phyloP scores from a whole-genome alignment of 2,797 vertebrate genomes.

The Stomatorhinus walkeri region DNA sequence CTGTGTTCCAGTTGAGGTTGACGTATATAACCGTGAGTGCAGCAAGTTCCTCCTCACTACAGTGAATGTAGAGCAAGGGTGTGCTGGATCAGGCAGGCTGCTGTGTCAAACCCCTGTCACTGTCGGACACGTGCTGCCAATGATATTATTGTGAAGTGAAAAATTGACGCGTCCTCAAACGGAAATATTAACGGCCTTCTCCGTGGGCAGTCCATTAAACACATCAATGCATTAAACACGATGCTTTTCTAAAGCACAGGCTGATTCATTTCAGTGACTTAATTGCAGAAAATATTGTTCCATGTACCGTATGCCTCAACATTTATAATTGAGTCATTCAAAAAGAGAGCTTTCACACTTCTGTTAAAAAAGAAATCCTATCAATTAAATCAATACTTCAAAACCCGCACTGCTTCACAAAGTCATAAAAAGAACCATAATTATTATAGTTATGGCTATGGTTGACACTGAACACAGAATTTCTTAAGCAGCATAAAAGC shows the following conservation, averaged over 20 bases:
- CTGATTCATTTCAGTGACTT: slow-evolving; percentile 9
- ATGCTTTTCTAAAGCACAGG: slow-evolving; percentile 4
- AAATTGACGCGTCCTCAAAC: background rate
- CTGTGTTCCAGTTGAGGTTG: background rate
- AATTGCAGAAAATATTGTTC: background rate
- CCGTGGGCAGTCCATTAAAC: background rate
- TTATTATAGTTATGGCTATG: background rate
- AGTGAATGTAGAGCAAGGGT: background rate
- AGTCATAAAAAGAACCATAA: slow-evolving; percentile 11
- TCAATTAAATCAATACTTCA: slow-evolving; percentile 18
- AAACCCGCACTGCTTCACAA: background rate
- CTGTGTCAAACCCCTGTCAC: background rate
- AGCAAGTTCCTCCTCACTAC: background rate
- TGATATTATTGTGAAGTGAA: background rate
- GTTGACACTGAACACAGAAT: background rate
- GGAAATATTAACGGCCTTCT: background rate
- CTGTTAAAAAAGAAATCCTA: background rate
- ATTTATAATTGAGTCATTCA: background rate
- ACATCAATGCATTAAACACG: slow-evolving; percentile 12
- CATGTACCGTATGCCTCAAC: background rate
- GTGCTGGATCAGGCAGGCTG: background rate
- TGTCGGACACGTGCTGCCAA: background rate
- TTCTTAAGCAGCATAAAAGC: background rate
- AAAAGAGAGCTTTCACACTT: background rate
- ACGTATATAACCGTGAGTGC: background rate